Evolutionary conservation across 92 coral and sea anemone genomes (phyloP).

Genomic region (Zoanthus gigantus): DNA sequence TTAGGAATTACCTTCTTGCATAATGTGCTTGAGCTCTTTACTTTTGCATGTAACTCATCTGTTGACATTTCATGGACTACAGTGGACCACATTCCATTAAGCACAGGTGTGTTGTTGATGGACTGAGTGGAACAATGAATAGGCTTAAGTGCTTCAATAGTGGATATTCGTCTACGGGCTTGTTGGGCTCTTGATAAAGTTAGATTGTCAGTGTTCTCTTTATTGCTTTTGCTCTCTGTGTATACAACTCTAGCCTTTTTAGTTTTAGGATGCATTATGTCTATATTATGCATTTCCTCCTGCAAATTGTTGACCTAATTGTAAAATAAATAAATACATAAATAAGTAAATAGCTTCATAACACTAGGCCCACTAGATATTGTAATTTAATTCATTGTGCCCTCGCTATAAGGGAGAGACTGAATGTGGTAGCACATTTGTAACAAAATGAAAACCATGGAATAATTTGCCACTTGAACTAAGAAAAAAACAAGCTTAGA

Average conservation of each 20-base stretch:
- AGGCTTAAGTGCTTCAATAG: slow-evolving; percentile 28
- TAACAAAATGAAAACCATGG: slow-evolving; percentile 1
- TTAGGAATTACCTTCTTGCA: not conserved
- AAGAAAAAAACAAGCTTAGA: slow-evolving; percentile 10
- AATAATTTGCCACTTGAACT: not conserved
- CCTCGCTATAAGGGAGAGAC: slow-evolving; percentile 16
- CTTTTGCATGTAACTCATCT: slow-evolving; percentile 12
- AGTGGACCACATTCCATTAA: slow-evolving; percentile 39
- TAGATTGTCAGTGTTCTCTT: slow-evolving; percentile 32
- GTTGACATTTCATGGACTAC: slow-evolving; percentile 30
- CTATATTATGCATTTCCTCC: slow-evolving; percentile 2
- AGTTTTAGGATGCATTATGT: not conserved
- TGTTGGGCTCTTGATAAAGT: slow-evolving; percentile 32
- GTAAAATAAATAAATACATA: slow-evolving; percentile 7
- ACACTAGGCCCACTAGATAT: slow-evolving; percentile 14
- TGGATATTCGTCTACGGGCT: slow-evolving; percentile 31
- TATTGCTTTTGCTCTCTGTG: slow-evolving; percentile 3
- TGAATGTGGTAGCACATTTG: slow-evolving; percentile 8
- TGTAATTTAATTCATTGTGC: slow-evolving; percentile 22
- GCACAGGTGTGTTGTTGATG: slow-evolving; percentile 10
- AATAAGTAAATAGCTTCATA: slow-evolving; percentile 16
- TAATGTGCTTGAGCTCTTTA: not conserved
- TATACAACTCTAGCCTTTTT: slow-evolving; percentile 14
- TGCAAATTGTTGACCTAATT: slow-evolving; percentile 24
- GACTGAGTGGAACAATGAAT: slow-evolving; percentile 33